These are phyloP conservation scores for Adineta ricciae DNA, from an alignment of 2,888 invertebrate genomes.

Conservation along the genomic window DNA sequence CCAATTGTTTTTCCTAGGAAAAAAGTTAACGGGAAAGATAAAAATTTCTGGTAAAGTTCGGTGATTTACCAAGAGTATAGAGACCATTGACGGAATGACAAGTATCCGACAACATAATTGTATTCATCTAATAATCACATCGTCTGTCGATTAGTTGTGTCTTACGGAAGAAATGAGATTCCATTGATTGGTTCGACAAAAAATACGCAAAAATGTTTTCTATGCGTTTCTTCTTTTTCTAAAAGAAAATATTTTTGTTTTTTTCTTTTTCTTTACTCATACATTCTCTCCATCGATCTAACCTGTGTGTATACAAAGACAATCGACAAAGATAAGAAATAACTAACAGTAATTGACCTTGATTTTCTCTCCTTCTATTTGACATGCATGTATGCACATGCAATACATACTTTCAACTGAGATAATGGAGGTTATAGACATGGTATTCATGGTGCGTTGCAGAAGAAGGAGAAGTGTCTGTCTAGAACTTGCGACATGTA, in stretches of 20 bases:
- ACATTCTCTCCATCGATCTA: neutral
- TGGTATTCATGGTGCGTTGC: neutral
- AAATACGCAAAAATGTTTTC: neutral
- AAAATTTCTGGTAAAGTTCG: no score
- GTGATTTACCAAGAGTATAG: neutral
- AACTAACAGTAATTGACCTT: neutral
- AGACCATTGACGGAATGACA: neutral
- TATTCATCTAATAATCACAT: neutral
- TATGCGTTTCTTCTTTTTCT: neutral
- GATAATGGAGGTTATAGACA: neutral
- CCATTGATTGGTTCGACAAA: neutral
- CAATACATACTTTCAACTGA: neutral
- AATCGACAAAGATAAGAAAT: neutral
- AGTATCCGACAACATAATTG: neutral
- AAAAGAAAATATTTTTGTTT: neutral
- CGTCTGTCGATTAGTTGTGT: neutral
- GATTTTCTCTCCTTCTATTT: neutral
- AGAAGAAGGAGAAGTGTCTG: neutral
- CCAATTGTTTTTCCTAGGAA: conserved; percentile 67
- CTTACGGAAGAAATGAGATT: neutral
- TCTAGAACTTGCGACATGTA: neutral
- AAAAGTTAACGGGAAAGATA: neutral
- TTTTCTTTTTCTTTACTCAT: neutral
- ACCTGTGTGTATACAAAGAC: neutral
- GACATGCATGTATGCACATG: neutral